Percentiles rank a stretch among this genome's conserved stretches.
These are phyloP conservation scores for Siniperca obscura DNA, from an alignment of 2,797 vertebrate genomes.

Conservation along the genomic window DNA sequence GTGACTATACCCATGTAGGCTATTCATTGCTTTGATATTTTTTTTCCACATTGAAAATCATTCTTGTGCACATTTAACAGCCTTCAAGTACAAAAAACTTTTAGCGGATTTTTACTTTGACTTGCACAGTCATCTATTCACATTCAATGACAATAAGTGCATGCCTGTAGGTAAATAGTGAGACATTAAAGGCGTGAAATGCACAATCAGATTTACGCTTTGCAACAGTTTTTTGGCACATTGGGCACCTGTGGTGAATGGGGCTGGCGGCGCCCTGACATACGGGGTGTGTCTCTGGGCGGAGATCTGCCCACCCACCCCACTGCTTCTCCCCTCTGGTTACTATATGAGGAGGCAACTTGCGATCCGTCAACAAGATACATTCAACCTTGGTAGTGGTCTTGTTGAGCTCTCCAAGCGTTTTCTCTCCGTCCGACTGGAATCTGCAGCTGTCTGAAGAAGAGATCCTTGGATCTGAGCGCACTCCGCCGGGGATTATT, in stretches of 20 bases:
- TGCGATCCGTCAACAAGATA: conserved; percentile 5
- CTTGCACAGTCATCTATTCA: background rate
- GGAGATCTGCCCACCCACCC: conserved; percentile 70
- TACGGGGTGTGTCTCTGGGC: conserved; percentile 76
- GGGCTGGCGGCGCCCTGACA: conserved; percentile 45
- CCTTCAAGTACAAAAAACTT: background rate
- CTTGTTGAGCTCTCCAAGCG: background rate
- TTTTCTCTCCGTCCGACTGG: background rate
- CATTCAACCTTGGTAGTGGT: background rate
- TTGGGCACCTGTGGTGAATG: conserved; percentile 71
- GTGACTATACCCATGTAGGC: too few species aligned
- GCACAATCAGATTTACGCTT: conserved; percentile 50
- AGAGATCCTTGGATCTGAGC: background rate
- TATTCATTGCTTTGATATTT: too few species aligned
- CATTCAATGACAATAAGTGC: background rate
- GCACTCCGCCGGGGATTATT: conserved; percentile 13
- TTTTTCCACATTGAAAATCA: background rate
- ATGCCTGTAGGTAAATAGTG: background rate
- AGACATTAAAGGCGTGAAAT: conserved; percentile 51
- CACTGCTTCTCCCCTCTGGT: conserved; percentile 50
- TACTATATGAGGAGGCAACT: conserved; percentile 77
- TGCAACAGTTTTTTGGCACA: conserved; percentile 49
- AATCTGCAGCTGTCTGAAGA: background rate
- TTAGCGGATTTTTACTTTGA: background rate
- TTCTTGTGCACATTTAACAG: background rate